A percentile compares a stretch with the other conserved stretches of the same genome.
These are phyloP conservation scores for Perca schrenkii DNA, from an alignment of 2,113 vertebrate species.

Conservation along the genomic window DNA sequence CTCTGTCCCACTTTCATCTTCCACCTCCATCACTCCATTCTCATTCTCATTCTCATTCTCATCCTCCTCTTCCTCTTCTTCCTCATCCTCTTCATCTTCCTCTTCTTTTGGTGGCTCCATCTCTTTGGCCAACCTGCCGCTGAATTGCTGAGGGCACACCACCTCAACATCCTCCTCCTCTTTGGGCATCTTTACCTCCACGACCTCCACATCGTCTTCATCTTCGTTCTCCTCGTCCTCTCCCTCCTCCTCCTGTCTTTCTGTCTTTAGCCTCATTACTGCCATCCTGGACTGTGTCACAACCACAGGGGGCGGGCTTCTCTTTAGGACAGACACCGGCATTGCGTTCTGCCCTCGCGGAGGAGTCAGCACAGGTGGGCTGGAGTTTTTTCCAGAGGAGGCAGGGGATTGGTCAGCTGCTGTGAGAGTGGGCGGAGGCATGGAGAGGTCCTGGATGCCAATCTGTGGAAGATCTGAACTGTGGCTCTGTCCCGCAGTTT, in stretches of 20 bases:
- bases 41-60: conserved; percentile 60
- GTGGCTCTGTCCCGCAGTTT: conserved; percentile 5
- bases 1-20: conserved; percentile 83
- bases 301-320: conserved; percentile 78
- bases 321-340: conserved; percentile 81
- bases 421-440: conserved; percentile 63
- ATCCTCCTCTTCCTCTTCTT: conserved; percentile 51
- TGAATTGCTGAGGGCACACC: conserved; percentile 61
- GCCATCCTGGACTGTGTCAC: conserved; percentile 67
- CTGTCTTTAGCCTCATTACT: conserved; percentile 69
- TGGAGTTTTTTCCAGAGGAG: conserved; percentile 64
- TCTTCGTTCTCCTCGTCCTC: conserved; percentile 59
- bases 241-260: conserved; percentile 59
- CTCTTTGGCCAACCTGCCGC: conserved; percentile 65
- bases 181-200: conserved; percentile 71
- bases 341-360: conserved; percentile 77
- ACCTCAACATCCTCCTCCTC: conserved; percentile 70
- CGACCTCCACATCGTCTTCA: conserved; percentile 75
- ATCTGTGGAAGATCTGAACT: conserved; percentile 45
- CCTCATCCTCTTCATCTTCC: conserved; percentile 60
- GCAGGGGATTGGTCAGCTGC: conserved; percentile 61
- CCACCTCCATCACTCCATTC: conserved; percentile 73
- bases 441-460: conserved; percentile 69
- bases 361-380: conserved; percentile 65
- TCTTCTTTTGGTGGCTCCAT: conserved; percentile 62